phyloP scores from a whole-genome alignment of 2,113 vertebrate genomes.

The Corvus moneduloides region DNA sequence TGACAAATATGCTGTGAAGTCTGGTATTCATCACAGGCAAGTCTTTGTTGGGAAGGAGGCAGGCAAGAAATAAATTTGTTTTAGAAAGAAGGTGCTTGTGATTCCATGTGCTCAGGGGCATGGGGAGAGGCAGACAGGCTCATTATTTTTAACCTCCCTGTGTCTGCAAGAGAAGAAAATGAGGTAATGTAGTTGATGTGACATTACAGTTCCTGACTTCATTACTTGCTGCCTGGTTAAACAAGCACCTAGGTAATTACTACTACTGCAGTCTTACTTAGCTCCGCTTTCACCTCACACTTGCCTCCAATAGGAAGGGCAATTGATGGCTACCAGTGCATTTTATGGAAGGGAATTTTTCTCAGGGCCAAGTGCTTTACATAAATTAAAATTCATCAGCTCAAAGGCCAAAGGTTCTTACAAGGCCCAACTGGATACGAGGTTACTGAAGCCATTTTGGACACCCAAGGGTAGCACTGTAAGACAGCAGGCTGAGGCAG shows the following conservation, averaged over 20 bases:
- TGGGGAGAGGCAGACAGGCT: conserved; percentile 56
- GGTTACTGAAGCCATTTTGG: background rate
- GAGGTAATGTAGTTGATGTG: conserved; percentile 43
- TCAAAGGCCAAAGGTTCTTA: background rate
- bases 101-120: conserved; percentile 75
- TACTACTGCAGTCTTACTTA: background rate
- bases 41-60: conserved; percentile 83
- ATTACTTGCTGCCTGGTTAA: conserved; percentile 52
- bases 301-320: background rate
- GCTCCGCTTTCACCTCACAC: background rate
- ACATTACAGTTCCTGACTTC: conserved; percentile 46
- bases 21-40: conserved; percentile 79
- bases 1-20: conserved; percentile 90
- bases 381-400: background rate
- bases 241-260: conserved; percentile 29
- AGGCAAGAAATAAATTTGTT: conserved; percentile 92
- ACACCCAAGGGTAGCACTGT: background rate
- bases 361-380: background rate
- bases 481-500: background rate
- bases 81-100: conserved; percentile 80
- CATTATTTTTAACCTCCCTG: conserved; percentile 63
- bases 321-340: background rate
- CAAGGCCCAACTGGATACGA: background rate
- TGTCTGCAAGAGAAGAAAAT: conserved; percentile 47
- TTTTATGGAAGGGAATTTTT: background rate